phyloP scores from a whole-genome alignment of 2,888 invertebrate species.

The Drosophila pseudotalamancana region DNA sequence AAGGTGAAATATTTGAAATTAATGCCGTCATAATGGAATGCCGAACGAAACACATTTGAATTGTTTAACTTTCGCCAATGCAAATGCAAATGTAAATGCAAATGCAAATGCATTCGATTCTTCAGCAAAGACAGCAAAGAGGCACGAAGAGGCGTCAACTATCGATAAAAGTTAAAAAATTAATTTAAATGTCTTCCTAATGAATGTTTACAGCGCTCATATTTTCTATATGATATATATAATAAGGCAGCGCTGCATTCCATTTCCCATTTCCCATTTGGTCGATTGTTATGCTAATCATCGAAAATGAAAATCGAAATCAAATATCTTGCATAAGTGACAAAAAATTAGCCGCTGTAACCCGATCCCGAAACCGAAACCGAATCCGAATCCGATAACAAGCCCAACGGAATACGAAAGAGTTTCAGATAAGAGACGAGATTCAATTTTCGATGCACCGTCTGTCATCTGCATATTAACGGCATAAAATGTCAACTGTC shows the following conservation, averaged over 20 bases:
- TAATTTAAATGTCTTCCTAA: constrained; percentile 78
- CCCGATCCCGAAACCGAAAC: constrained; percentile 5
- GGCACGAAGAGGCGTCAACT: constrained; percentile 13
- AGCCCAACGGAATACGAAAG: constrained; percentile 1
- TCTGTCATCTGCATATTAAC: constrained; percentile 50
- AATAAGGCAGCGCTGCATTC: constrained; percentile 1
- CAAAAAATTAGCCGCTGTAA: constrained; percentile 65
- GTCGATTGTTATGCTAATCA: constrained; percentile 63
- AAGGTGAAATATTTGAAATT: not conserved
- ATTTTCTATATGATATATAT: constrained; percentile 37
- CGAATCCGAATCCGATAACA: not conserved
- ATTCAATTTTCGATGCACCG: constrained; percentile 23
- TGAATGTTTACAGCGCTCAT: constrained; percentile 66
- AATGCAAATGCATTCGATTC: constrained; percentile 1
- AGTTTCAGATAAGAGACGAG: constrained; percentile 30
- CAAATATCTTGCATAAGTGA: constrained; percentile 60
- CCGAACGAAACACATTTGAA: constrained; percentile 3
- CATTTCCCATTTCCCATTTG: not conserved
- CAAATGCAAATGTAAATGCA: too few relatives aligned
- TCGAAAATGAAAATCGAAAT: constrained; percentile 47
- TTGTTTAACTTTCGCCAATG: constrained; percentile 30
- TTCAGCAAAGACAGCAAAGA: not conserved
- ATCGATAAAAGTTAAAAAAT: constrained; percentile 60
- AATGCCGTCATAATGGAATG: constrained; percentile 1
- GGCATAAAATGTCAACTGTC: constrained; percentile 61